Conservation (phyloP, 2,113 vertebrate genomes). For the Otus sunia region DNA sequence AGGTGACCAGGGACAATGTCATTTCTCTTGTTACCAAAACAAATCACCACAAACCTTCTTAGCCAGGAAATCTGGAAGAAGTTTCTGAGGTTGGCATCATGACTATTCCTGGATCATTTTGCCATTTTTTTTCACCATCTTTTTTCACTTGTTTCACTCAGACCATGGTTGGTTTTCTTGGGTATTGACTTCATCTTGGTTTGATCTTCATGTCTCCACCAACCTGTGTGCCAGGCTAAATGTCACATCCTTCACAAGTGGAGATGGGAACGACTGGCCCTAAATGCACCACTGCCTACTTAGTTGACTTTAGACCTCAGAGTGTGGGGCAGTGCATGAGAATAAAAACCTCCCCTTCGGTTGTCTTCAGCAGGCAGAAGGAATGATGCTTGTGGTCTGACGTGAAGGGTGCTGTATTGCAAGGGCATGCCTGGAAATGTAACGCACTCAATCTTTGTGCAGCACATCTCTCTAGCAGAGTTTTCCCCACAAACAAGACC, state of each 20-base stretch:
- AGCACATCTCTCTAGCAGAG: background rate
- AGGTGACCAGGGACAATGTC: background rate
- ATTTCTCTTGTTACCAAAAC: background rate
- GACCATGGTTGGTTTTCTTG: background rate
- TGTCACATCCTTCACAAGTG: background rate
- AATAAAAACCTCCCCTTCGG: background rate
- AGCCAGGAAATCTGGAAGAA: background rate
- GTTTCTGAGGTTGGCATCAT: background rate
- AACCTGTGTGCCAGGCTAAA: background rate
- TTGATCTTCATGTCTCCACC: background rate
- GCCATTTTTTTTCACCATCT: background rate
- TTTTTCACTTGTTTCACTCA: background rate
- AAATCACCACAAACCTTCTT: background rate
- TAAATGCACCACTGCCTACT: background rate
- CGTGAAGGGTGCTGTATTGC: background rate
- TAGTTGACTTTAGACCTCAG: background rate
- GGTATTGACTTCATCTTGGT: background rate
- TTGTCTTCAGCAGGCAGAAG: background rate
- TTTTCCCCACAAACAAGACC: background rate
- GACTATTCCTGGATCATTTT: background rate
- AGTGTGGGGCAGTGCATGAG: fast-evolving
- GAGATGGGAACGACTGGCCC: background rate
- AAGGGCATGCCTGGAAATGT: background rate
- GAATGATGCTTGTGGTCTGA: background rate
- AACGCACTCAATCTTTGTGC: background rate